phyloP scores from a whole-genome alignment of 2,888 invertebrate species.

The Malthinus flaveolus region DNA sequence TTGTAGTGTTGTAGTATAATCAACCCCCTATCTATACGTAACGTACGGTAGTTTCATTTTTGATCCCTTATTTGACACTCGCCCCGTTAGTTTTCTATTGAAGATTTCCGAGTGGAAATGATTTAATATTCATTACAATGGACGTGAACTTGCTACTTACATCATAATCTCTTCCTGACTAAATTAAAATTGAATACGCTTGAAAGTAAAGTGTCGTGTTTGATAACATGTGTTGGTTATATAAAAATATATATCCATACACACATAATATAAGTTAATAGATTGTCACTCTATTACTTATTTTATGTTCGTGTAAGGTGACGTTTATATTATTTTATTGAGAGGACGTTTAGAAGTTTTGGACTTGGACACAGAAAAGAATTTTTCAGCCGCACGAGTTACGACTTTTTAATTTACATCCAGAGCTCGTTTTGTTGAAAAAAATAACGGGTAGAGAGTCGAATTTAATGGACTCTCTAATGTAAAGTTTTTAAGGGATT shows the following conservation, averaged over 20 bases:
- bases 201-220: constrained; percentile 44
- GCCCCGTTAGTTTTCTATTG: constrained; percentile 37
- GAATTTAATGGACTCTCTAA: too few relatives aligned
- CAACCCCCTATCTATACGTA: constrained; percentile 31
- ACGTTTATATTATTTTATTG: too few relatives aligned
- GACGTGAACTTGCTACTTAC: constrained; percentile 46
- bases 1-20: constrained; percentile 20
- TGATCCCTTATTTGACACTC: constrained; percentile 38
- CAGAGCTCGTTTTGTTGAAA: too few relatives aligned
- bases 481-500: too few relatives aligned
- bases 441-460: too few relatives aligned
- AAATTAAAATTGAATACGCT: constrained; percentile 38
- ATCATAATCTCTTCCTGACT: constrained; percentile 45
- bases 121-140: constrained; percentile 52
- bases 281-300: constrained; percentile 2
- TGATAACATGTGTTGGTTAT: constrained; percentile 48
- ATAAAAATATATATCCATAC: constrained; percentile 26
- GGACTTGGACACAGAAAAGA: too few relatives aligned
- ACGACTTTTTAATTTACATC: too few relatives aligned
- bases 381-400: too few relatives aligned
- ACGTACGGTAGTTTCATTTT: constrained; percentile 20
- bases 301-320: constrained; percentile 2
- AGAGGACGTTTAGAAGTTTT: too few relatives aligned
- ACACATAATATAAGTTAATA: constrained; percentile 12
- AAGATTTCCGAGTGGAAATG: constrained; percentile 48